A percentile compares a stretch with the other conserved stretches of the same genome.
Evolutionary conservation across 2,113 vertebrate genomes (phyloP).

Genomic region (Notothenia coriiceps): DNA sequence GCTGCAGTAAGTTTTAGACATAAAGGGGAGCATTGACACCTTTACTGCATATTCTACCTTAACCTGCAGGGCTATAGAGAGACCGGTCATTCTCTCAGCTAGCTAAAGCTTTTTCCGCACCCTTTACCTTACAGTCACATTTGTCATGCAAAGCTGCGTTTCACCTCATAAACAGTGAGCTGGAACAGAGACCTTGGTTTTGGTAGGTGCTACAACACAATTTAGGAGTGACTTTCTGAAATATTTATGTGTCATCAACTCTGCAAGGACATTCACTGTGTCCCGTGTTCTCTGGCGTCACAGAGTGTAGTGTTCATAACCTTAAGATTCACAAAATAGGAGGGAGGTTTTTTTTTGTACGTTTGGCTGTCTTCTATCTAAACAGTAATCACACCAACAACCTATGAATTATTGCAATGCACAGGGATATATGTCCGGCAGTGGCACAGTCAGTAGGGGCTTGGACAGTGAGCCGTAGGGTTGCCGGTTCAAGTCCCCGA

Average conservation of each 20-base stretch:
- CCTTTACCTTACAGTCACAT: conserved; percentile 5
- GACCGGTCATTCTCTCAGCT: neutral
- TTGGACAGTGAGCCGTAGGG: too few species aligned
- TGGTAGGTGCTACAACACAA: conserved; percentile 26
- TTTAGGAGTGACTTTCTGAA: conserved; percentile 13
- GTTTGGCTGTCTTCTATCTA: neutral
- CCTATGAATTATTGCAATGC: neutral
- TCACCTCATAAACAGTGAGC: conserved; percentile 13
- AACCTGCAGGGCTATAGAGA: neutral
- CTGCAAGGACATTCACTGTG: conserved; percentile 26
- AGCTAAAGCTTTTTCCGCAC: neutral
- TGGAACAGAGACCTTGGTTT: conserved; percentile 39
- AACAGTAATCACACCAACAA: neutral
- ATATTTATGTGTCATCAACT: conserved; percentile 37
- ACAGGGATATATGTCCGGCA: neutral
- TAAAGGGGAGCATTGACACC: neutral
- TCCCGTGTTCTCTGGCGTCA: neutral
- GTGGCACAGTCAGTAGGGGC: too few species aligned
- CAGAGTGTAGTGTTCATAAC: conserved; percentile 1
- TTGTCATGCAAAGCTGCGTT: conserved; percentile 35
- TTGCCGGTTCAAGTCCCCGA: too few species aligned
- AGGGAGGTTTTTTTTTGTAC: neutral
- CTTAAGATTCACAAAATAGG: neutral
- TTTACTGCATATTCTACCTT: neutral
- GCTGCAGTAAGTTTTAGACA: neutral